Evolutionary conservation across 2,888 invertebrate genomes (phyloP).

Genomic region (Drosophila tripunctata): DNA sequence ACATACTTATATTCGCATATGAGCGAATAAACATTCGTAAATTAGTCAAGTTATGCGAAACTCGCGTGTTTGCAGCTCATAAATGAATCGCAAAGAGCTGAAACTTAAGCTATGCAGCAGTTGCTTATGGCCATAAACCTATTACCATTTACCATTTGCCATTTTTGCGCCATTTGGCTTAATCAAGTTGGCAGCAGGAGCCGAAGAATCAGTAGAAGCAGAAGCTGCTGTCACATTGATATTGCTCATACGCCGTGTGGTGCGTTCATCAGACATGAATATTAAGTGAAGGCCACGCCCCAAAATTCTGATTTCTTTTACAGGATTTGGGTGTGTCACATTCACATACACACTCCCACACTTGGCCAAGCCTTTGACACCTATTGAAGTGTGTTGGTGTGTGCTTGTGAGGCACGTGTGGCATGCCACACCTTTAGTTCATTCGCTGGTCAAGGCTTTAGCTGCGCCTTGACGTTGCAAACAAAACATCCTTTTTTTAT

Average conservation of each 20-base stretch:
- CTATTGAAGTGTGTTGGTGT: background rate
- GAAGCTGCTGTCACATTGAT: slow-evolving; percentile 8
- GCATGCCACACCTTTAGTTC: slow-evolving; percentile 15
- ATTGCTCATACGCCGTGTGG: slow-evolving; percentile 52
- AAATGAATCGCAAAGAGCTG: slow-evolving; percentile 41
- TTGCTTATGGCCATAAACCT: slow-evolving; percentile 1
- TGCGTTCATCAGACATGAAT: slow-evolving; percentile 35
- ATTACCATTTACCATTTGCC: slow-evolving; percentile 6
- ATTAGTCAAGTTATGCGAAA: slow-evolving; percentile 61
- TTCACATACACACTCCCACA: background rate
- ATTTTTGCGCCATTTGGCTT: slow-evolving; percentile 32
- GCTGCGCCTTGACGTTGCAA: slow-evolving; percentile 9
- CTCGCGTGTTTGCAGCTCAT: slow-evolving; percentile 56
- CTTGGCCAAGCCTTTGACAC: slow-evolving; percentile 38
- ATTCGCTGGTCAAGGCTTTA: slow-evolving; percentile 27
- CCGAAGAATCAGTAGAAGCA: background rate
- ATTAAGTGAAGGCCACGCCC: slow-evolving; percentile 32
- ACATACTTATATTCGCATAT: slow-evolving; percentile 23
- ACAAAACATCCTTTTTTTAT: slow-evolving; percentile 40
- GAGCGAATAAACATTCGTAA: slow-evolving; percentile 41
- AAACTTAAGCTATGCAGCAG: slow-evolving; percentile 6
- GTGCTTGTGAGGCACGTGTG: slow-evolving; percentile 35
- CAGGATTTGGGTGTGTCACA: slow-evolving; percentile 51
- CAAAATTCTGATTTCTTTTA: slow-evolving; percentile 39
- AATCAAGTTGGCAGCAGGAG: slow-evolving; percentile 31